A percentile compares a stretch with the other conserved stretches of the same genome.
phyloP scores from a whole-genome alignment of 2,113 vertebrate species.

The Plotosus lineatus region DNA sequence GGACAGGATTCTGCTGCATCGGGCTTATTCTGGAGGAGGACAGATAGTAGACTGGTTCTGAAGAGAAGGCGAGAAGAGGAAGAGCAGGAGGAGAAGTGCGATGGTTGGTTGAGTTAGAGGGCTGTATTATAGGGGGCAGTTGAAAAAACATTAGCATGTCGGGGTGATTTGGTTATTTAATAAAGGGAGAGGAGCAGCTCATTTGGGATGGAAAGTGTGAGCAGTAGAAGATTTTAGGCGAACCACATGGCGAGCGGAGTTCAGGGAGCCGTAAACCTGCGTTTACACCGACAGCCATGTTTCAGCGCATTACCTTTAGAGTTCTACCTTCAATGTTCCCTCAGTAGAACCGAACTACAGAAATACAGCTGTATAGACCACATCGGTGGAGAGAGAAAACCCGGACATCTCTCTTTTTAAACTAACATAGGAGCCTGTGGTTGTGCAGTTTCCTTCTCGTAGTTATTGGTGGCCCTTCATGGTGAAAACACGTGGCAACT shows the following conservation, averaged over 20 bases:
- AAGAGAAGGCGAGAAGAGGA: not conserved
- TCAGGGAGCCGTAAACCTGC: not conserved
- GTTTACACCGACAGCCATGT: not conserved
- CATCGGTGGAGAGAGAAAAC: not conserved
- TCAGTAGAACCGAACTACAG: not conserved
- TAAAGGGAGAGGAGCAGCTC: slow-evolving; percentile 1
- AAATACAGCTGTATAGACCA: not conserved
- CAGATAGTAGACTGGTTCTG: slow-evolving; percentile 32
- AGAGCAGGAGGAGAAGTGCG: not conserved
- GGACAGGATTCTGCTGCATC: slow-evolving; percentile 59
- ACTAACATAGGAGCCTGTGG: no score
- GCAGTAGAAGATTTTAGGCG: not conserved
- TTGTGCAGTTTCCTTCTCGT: no score
- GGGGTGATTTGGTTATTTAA: not conserved
- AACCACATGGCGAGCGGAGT: slow-evolving; percentile 1
- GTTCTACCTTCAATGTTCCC: not conserved
- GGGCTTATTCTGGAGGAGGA: slow-evolving; percentile 51
- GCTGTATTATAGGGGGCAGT: not conserved
- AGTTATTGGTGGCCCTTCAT: no score
- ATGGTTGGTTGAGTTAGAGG: not conserved
- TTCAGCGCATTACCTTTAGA: not conserved
- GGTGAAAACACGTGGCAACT: no score
- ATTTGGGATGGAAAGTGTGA: not conserved
- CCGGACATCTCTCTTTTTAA: no score
- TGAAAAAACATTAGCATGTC: not conserved